Percentiles rank a stretch among this genome's conserved stretches.
These are phyloP conservation scores for Aspidapion aeneum DNA, from an alignment of 2,888 invertebrate species.

Conservation along the genomic window DNA sequence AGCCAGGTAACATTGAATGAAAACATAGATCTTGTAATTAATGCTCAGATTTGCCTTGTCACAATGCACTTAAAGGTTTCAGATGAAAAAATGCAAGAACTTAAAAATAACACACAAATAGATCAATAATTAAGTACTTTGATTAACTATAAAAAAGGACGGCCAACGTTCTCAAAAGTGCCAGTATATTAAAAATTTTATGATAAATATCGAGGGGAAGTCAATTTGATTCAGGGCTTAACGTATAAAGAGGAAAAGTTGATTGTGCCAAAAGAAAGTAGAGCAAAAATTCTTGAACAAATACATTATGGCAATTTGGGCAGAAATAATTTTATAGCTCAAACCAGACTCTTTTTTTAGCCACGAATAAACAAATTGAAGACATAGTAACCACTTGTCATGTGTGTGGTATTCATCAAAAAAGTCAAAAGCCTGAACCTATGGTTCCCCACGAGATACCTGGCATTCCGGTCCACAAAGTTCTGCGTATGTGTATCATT, in stretches of 20 bases:
- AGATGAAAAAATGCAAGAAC: constrained; percentile 1
- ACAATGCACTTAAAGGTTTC: no score
- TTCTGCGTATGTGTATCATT: not conserved
- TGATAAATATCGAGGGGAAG: not conserved
- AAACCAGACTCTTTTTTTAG: not conserved
- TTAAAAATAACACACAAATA: constrained; percentile 1
- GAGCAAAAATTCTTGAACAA: constrained; percentile 6
- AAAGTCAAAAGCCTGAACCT: no score
- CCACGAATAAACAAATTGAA: not conserved
- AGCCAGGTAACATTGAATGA: constrained; percentile 19
- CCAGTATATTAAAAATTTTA: not conserved
- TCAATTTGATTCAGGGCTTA: not conserved
- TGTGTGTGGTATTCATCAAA: no score
- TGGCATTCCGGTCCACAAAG: not conserved
- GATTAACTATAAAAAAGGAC: constrained; percentile 5
- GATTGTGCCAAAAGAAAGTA: constrained; percentile 1
- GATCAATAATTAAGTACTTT: constrained; percentile 4
- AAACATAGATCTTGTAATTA: not conserved
- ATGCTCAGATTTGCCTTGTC: not conserved
- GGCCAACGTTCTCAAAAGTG: constrained; percentile 1
- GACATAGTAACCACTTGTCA: not conserved
- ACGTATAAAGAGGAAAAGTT: constrained; percentile 5
- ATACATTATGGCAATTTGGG: constrained; percentile 12
- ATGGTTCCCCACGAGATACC: not conserved
- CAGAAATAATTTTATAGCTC: not conserved